These are phyloP conservation scores for Argentina silus DNA, from an alignment of 2,797 vertebrate species.

Conservation along the genomic window DNA sequence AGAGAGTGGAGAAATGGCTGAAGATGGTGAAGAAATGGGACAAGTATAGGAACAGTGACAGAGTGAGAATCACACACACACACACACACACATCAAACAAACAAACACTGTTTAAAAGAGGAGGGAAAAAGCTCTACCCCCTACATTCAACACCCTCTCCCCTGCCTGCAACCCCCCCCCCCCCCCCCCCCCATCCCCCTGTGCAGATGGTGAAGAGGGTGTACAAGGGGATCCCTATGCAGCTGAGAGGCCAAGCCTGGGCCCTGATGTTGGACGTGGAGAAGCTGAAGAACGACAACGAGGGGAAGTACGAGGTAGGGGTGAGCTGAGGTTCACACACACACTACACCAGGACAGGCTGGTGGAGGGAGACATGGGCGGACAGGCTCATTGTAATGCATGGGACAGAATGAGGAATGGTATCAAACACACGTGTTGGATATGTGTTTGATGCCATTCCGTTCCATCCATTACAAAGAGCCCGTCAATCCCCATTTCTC, in stretches of 20 bases:
- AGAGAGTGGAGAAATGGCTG: constrained; percentile 88
- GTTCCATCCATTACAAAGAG: no score
- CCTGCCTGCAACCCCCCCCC: constrained; percentile 1
- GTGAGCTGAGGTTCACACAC: no score
- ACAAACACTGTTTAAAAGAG: not conserved
- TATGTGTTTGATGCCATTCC: no score
- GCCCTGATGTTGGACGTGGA: constrained; percentile 83
- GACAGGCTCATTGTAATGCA: no score
- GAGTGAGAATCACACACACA: constrained; percentile 70
- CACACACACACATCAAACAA: constrained; percentile 6
- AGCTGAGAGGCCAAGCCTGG: constrained; percentile 86
- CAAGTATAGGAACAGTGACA: constrained; percentile 86
- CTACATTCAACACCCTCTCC: not conserved
- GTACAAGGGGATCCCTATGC: constrained; percentile 85
- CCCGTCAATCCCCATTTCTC: no score
- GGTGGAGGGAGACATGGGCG: no score
- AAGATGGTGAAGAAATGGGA: constrained; percentile 93
- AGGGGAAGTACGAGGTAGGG: constrained; percentile 84
- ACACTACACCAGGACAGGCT: no score
- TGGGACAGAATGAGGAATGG: no score
- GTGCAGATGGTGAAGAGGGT: constrained; percentile 83
- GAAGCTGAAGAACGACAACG: constrained; percentile 79
- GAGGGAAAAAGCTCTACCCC: not conserved
- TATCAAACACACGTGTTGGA: no score
- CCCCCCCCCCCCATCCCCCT: constrained; percentile 1